Percentiles rank a stretch among this genome's conserved stretches.
Conservation (phyloP, 2,888 invertebrate genomes). For the Tinea trinotella region DNA sequence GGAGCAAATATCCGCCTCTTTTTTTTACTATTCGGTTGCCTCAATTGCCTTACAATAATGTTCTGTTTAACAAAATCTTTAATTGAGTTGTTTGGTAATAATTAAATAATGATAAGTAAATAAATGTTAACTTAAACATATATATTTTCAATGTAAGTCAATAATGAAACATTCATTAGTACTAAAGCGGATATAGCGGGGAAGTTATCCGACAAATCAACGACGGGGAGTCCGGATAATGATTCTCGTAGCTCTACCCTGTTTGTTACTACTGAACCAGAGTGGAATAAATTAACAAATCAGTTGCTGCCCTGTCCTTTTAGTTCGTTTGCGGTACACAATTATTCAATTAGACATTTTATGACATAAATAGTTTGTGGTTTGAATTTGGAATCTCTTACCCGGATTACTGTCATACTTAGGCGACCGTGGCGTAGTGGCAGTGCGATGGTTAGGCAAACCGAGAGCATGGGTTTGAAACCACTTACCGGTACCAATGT, state of each 20-base stretch:
- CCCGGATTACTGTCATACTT: no score
- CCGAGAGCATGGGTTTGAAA: no score
- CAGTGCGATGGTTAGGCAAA: no score
- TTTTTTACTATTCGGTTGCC: no score
- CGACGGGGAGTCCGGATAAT: conserved; percentile 10
- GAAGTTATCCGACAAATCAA: conserved; percentile 16
- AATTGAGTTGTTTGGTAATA: no score
- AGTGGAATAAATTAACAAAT: conserved; percentile 17
- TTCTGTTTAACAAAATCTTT: no score
- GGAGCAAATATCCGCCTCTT: no score
- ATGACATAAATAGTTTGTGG: no score
- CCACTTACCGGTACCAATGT: no score
- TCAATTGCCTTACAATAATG: no score
- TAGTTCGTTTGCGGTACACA: background rate
- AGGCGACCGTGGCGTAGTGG: no score
- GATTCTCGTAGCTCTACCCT: background rate
- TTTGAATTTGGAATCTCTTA: no score
- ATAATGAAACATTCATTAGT: conserved; percentile 7
- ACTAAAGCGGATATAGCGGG: conserved; percentile 7
- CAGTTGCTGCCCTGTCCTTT: conserved; percentile 3
- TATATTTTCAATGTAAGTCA: conserved; percentile 8
- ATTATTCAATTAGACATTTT: conserved; percentile 1
- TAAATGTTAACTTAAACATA: background rate
- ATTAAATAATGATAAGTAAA: background rate
- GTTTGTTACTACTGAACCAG: conserved; percentile 6